Base-by-base conservation (phyloP, 2,797 vertebrate species). In the Leucoraja ocellata region DNA sequence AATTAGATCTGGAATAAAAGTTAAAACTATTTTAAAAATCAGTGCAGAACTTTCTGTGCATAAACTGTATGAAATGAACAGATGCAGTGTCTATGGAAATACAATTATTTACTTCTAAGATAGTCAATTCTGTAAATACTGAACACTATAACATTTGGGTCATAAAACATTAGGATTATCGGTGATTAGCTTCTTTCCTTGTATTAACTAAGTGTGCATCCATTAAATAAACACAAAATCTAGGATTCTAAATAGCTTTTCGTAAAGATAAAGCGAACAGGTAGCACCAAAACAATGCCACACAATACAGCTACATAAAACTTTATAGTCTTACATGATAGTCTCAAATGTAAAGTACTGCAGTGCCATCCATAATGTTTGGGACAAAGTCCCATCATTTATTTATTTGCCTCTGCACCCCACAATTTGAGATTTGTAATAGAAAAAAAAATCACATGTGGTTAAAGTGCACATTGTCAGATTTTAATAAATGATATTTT, bases 191-290 rank as follows among this genome's bases (percentile, higher is more conserved):
- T 91, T 91, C 36, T 91, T 91, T 73, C 36, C 46, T 91, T 91
- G 90, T 74, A 28, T 65, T 91, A 73, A 74, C 36, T 65, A 91
- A 91, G 73, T 36, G 86, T 91, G 63, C 71, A 21, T 91, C 18
- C 21, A 28, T 36, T n/a, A 77, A 91, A 91, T 91, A 91, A 91
- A 91, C 32, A 74, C 65, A 91, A 91, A 90, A 73, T 91, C 65
- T 91, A 91, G 90, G 68, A 91, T 91, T 91, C 68, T 91, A 36
- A 65, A 73, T 73, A 68, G 71, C 63, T 91, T 91, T 91, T 91
- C 36, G 23, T 91, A 25, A 14, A 32, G 36, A 71, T 9, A 71
- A 71, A 91, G 61, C n/a, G 36, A 91, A 39, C 25, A 4, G 65
- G 11, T 65, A 71, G n/a, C 68, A 68, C 36, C 25, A 63, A 54